These are phyloP conservation scores for Sacculina carcini DNA, from an alignment of 2,888 invertebrate species.

Conservation along the genomic window DNA sequence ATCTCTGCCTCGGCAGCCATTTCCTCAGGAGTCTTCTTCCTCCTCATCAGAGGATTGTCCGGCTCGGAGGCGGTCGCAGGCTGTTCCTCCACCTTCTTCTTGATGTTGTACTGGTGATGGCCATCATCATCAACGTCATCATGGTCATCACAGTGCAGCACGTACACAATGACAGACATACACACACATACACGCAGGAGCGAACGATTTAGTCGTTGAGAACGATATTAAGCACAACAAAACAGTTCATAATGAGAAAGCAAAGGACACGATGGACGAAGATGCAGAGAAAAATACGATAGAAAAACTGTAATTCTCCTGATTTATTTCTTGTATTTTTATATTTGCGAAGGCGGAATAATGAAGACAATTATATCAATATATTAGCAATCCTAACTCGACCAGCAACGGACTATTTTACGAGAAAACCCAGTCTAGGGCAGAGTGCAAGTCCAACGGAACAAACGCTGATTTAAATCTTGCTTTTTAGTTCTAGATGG, in stretches of 20 bases:
- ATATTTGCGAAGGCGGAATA: too few relatives aligned
- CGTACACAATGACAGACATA: neutral
- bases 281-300: neutral
- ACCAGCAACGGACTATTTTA: too few relatives aligned
- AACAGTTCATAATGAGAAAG: neutral
- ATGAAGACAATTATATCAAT: too few relatives aligned
- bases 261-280: neutral
- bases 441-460: too few relatives aligned
- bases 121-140: neutral
- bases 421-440: too few relatives aligned
- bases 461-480: too few relatives aligned
- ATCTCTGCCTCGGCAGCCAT: conserved; percentile 86
- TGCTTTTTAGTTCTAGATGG: too few relatives aligned
- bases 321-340: too few relatives aligned
- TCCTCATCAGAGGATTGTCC: conserved; percentile 82
- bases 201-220: neutral
- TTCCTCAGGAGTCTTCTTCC: conserved; percentile 96
- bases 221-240: neutral
- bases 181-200: neutral
- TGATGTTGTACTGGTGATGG: conserved; percentile 78
- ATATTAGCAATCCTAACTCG: too few relatives aligned
- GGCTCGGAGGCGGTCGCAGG: conserved; percentile 49
- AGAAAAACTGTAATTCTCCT: too few relatives aligned
- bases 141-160: neutral
- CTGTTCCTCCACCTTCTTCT: conserved; percentile 64